Percentiles rank a stretch among this genome's conserved stretches.
Evolutionary conservation across 2,113 vertebrate species (phyloP).

Genomic region (Eidolon helvum): DNA sequence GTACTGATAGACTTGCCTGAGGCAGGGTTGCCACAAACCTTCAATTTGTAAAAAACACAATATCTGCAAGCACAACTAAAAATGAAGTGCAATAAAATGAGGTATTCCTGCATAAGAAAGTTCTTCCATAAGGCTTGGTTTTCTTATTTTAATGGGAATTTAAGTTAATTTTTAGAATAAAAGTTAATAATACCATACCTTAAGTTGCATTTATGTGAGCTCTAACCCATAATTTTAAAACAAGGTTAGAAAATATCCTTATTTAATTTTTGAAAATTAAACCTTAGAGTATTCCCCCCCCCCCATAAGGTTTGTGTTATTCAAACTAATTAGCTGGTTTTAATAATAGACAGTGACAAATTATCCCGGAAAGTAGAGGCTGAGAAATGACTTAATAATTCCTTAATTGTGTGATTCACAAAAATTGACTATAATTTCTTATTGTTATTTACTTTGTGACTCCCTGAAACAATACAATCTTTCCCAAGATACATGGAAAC

Average conservation of each 20-base stretch:
- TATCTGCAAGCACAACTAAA: not conserved
- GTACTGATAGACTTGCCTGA: too few species aligned
- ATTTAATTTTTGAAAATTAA: not conserved
- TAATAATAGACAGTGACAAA: not conserved
- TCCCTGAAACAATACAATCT: not conserved
- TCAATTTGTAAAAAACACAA: too few species aligned
- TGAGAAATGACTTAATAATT: slow-evolving; percentile 27
- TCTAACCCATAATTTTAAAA: not conserved
- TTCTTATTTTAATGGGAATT: slow-evolving; percentile 16
- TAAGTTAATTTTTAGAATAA: slow-evolving; percentile 18
- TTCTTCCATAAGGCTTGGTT: not conserved
- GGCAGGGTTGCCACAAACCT: too few species aligned
- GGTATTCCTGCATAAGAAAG: not conserved
- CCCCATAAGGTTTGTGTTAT: not conserved
- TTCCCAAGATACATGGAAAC: not conserved
- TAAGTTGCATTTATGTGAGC: not conserved
- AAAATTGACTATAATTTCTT: not conserved
- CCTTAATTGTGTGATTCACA: not conserved
- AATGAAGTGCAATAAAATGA: not conserved
- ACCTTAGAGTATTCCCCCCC: not conserved
- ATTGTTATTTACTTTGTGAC: not conserved
- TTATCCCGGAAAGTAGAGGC: not conserved
- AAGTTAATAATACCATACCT: not conserved
- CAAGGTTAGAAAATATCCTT: not conserved
- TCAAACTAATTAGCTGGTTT: slow-evolving; percentile 11